These are phyloP conservation scores for Stichopus horrens DNA, from an alignment of 53 echinoderm and acorn worm genomes.

Conservation along the genomic window DNA sequence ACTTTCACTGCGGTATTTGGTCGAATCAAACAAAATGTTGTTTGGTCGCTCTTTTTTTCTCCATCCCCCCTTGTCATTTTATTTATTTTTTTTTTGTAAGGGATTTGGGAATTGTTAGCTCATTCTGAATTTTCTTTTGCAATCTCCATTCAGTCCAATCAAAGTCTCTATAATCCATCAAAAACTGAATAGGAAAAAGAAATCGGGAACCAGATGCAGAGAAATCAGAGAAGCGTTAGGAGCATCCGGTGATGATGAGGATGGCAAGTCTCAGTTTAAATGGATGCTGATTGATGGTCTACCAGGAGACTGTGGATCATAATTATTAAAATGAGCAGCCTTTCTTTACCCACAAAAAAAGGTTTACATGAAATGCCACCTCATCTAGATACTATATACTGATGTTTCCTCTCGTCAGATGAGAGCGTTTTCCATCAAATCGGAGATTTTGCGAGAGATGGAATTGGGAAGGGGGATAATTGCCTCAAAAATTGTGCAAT, in stretches of 20 bases:
- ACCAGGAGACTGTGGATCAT: not conserved
- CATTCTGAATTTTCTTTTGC: not conserved
- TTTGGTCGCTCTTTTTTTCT: too few relatives aligned
- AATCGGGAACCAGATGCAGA: not conserved
- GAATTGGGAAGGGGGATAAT: too few relatives aligned
- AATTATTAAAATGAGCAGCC: not conserved
- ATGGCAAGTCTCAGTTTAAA: not conserved
- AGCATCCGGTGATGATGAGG: too few relatives aligned
- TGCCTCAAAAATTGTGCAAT: too few relatives aligned
- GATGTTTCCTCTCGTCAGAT: not conserved
- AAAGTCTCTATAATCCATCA: not conserved
- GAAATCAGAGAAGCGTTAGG: not conserved
- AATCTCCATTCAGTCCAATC: not conserved
- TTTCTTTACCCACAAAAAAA: too few relatives aligned
- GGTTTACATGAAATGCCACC: too few relatives aligned
- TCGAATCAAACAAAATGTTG: too few relatives aligned
- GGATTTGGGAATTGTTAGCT: not conserved
- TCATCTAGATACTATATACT: too few relatives aligned
- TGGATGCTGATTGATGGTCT: conserved; percentile 14
- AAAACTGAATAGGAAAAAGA: not conserved
- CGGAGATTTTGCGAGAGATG: not conserved
- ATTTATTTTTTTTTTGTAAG: not conserved
- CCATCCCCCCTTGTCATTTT: too few relatives aligned
- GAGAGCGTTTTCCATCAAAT: not conserved
- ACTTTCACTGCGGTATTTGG: too few relatives aligned